phyloP scores from a whole-genome alignment of 2,888 invertebrate genomes.

The Machimus rusticus region DNA sequence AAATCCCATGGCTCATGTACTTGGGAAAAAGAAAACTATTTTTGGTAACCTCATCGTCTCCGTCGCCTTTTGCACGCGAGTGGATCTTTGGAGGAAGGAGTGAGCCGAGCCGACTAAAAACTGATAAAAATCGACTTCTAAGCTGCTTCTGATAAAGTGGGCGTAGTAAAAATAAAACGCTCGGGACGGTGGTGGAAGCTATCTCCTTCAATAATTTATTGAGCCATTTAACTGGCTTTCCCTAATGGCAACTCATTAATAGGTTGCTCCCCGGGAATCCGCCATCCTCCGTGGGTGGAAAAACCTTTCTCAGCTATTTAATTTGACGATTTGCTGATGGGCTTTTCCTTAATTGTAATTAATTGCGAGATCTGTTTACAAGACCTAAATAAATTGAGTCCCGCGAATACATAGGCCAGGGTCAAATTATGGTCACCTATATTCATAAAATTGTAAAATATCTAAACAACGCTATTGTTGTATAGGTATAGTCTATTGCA shows the following conservation, averaged over 20 bases:
- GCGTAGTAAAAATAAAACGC: not conserved
- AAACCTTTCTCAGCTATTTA: not conserved
- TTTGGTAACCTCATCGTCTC: not conserved
- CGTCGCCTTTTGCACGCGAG: not conserved
- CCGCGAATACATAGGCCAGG: not conserved
- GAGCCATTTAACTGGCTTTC: not conserved
- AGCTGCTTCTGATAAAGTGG: not conserved
- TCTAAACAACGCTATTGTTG: too few species aligned
- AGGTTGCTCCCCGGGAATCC: not conserved
- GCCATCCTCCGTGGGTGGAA: not conserved
- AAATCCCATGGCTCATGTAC: not conserved
- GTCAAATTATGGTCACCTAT: not conserved
- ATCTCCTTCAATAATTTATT: not conserved
- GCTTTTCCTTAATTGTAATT: not conserved
- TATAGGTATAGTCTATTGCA: too few species aligned
- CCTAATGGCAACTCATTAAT: not conserved
- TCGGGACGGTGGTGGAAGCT: not conserved
- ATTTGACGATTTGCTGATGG: not conserved
- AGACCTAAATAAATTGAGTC: not conserved
- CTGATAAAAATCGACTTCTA: not conserved
- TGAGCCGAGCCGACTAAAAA: not conserved
- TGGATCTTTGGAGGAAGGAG: not conserved
- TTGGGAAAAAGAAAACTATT: not conserved
- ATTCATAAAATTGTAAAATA: not conserved
- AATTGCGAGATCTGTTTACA: not conserved